These are phyloP conservation scores for Drosophila nigricruria DNA, from an alignment of 2,888 invertebrate species.

Conservation along the genomic window DNA sequence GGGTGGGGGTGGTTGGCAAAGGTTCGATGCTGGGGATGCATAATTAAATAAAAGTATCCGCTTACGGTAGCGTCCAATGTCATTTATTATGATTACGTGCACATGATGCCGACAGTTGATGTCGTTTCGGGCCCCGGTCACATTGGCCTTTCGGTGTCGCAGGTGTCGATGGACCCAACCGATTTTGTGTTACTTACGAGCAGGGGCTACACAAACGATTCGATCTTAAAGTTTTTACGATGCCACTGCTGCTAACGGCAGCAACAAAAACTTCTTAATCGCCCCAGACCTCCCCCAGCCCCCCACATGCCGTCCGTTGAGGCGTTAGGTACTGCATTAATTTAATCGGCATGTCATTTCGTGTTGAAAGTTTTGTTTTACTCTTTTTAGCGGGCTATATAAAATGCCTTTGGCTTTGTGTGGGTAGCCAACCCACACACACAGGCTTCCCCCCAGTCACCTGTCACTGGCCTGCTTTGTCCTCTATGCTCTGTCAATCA, in stretches of 20 bases:
- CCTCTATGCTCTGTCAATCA: constrained; percentile 52
- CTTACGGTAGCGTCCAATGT: constrained; percentile 57
- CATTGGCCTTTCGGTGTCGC: constrained; percentile 20
- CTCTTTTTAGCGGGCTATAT: constrained; percentile 34
- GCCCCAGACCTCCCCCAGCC: neutral
- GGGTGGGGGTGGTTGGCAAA: constrained; percentile 12
- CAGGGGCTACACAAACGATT: constrained; percentile 22
- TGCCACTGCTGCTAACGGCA: constrained; percentile 23
- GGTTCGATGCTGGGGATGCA: constrained; percentile 43
- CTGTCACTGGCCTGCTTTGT: constrained; percentile 24
- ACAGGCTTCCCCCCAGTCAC: neutral
- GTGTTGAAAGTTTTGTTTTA: constrained; percentile 68
- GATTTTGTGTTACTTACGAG: constrained; percentile 42
- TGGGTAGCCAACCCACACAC: constrained; percentile 5
- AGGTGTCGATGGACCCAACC: constrained; percentile 48
- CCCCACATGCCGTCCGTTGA: neutral
- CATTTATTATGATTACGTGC: constrained; percentile 71
- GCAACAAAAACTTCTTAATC: constrained; percentile 39
- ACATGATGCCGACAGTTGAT: constrained; percentile 64
- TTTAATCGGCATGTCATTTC: constrained; percentile 76
- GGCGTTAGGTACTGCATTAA: constrained; percentile 58
- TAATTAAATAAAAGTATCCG: constrained; percentile 67
- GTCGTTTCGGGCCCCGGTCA: constrained; percentile 29
- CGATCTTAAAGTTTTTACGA: constrained; percentile 57
- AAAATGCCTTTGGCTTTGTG: constrained; percentile 52